Base-by-base conservation (phyloP, 2,888 invertebrate species). In the Dolichopus griseipennis region DNA sequence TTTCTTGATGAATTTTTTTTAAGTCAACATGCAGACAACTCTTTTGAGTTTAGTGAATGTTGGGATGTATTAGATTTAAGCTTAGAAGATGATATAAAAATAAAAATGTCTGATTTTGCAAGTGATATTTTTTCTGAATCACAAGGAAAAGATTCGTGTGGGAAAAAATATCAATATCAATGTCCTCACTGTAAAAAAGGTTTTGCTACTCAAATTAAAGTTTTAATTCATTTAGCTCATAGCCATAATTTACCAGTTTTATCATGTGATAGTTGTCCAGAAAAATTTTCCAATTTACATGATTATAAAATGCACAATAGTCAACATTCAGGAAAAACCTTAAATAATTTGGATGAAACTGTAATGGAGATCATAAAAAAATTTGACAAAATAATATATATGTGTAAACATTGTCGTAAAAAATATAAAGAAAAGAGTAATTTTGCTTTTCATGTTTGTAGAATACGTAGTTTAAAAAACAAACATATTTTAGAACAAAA, bases 1-100 rank as follows among this genome's bases (percentile, higher is more conserved):
- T 75, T 75, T 66, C 69, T 75, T 8, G 75, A 75, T 66, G 74
- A 75, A 64, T 73, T 74, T 68, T 69, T 75, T 21, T 52, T 75
- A 12, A 72, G 72, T 63, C 72, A 73, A 66, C 70, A 73, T 3
- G 72, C 74, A 66, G 74, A 75, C 34, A 73, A 74, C 64, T 73
- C 73, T 6, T 74, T 75, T 70, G 71, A 74, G 65, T 74, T 75
- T 67, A 73, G 74, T 1, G 75, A 75, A 69, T 73, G 72, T 61
- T 75, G 74, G 75, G 75, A 74, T 67, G 73, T 73, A 12, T 67
- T 75, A 2, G 74, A 74, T 43, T 65, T 75, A 15, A 71, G 73
- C 65, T 69, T 75, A 5, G 72, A 74, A 15, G 74, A 74, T 43
- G 74, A 75, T 69, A 66, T 74, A 37, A 72, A 21, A 63, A 61